Evolutionary conservation across 1,140 invertebrate species (phyloP).

Genomic region (Sarcophaga bullata): DNA sequence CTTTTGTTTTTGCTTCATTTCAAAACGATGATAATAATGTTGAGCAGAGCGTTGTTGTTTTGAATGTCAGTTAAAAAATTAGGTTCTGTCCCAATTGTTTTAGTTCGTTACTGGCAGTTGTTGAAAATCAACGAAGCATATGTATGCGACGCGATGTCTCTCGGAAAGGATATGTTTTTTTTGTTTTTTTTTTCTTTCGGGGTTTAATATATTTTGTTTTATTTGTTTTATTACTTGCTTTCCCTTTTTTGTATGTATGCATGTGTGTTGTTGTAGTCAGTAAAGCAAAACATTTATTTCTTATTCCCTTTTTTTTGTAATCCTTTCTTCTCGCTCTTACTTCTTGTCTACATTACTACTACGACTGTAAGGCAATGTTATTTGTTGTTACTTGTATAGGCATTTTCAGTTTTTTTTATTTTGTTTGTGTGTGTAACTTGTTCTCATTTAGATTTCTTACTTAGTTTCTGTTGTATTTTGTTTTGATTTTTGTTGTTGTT

Average conservation of each 20-base stretch:
- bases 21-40: too few species aligned
- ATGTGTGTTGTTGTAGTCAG: too few species aligned
- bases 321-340: too few species aligned
- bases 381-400: conserved; percentile 1
- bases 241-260: too few species aligned
- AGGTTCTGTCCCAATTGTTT: conserved; percentile 8
- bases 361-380: neutral
- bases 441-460: neutral
- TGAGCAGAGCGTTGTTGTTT: neutral
- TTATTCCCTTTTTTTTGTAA: too few species aligned
- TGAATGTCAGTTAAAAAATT: conserved; percentile 23
- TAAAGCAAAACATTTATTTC: too few species aligned
- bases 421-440: neutral
- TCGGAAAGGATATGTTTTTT: too few species aligned
- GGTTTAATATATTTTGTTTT: too few species aligned
- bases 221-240: too few species aligned
- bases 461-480: neutral
- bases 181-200: too few species aligned
- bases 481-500: neutral
- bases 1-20: neutral
- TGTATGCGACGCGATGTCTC: neutral
- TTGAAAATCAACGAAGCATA: conserved; percentile 9
- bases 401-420: neutral
- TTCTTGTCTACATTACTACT: too few species aligned
- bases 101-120: conserved; percentile 12